Evolutionary conservation across 2,113 vertebrate species (phyloP).

Genomic region (Furnarius figulus): DNA sequence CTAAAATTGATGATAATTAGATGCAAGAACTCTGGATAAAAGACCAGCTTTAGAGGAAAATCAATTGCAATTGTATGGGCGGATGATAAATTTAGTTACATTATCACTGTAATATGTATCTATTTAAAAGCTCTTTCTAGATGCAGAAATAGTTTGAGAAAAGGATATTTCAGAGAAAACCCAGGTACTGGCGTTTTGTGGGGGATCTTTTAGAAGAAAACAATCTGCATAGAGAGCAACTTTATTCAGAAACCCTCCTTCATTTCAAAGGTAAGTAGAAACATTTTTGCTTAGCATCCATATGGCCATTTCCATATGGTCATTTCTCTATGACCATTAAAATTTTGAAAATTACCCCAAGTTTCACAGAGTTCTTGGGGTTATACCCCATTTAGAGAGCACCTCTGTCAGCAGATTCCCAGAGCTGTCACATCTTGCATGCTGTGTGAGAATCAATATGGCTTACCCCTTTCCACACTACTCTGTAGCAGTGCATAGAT

Average conservation of each 20-base stretch:
- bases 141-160: not conserved
- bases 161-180: not conserved
- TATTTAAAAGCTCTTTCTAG: slow-evolving; percentile 18
- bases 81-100: slow-evolving; percentile 55
- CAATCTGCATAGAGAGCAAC: not conserved
- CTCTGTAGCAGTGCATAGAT: not conserved
- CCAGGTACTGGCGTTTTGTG: not conserved
- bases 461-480: not conserved
- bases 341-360: not conserved
- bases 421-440: not conserved
- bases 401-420: not conserved
- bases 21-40: slow-evolving; percentile 14
- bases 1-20: slow-evolving; percentile 42
- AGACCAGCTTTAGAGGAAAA: slow-evolving; percentile 6
- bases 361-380: not conserved
- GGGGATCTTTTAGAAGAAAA: not conserved
- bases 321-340: not conserved
- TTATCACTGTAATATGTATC: not conserved
- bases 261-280: not conserved
- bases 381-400: not conserved
- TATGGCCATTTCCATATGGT: not conserved
- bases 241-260: not conserved
- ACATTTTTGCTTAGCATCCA: not conserved
- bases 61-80: slow-evolving; percentile 25
- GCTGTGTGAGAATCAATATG: not conserved